A percentile compares a stretch with the other conserved stretches of the same genome.
phyloP scores from a whole-genome alignment of 2,888 invertebrate genomes.

The Mythimna loreyi region DNA sequence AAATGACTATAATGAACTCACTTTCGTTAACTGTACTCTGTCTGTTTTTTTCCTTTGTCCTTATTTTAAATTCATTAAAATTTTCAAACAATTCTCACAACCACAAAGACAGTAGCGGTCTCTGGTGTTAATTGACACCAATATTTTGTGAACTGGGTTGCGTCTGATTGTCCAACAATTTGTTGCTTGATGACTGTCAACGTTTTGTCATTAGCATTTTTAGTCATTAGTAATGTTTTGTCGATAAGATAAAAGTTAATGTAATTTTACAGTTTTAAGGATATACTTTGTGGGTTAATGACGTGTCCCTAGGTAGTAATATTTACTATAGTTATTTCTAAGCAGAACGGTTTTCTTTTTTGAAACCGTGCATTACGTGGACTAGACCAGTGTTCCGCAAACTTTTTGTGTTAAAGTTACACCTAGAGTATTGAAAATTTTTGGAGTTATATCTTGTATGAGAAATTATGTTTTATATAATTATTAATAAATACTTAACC shows the following conservation, averaged over 20 bases:
- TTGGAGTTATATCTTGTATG: too few species aligned
- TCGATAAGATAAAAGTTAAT: background rate
- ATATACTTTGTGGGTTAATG: background rate
- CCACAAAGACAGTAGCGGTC: conserved; percentile 41
- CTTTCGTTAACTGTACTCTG: conserved; percentile 8
- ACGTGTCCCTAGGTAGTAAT: too few species aligned
- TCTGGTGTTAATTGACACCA: conserved; percentile 69
- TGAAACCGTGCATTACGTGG: too few species aligned
- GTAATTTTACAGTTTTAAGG: background rate
- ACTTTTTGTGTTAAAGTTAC: too few species aligned
- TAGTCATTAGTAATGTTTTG: conserved; percentile 2
- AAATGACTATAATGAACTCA: background rate
- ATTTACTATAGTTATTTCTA: too few species aligned
- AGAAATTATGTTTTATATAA: too few species aligned
- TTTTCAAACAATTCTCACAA: conserved; percentile 20
- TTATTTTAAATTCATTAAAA: conserved; percentile 7
- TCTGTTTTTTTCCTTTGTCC: conserved; percentile 8
- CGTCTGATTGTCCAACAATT: conserved; percentile 26
- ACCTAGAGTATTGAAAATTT: too few species aligned
- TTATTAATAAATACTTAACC: too few species aligned
- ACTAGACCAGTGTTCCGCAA: too few species aligned
- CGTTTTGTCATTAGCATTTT: background rate
- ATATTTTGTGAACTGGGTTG: conserved; percentile 64
- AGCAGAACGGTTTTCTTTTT: too few species aligned
- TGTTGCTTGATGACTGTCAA: conserved; percentile 3